These are phyloP conservation scores for Corynorhinus townsendii DNA, from an alignment of 2,113 vertebrate genomes.

Conservation along the genomic window DNA sequence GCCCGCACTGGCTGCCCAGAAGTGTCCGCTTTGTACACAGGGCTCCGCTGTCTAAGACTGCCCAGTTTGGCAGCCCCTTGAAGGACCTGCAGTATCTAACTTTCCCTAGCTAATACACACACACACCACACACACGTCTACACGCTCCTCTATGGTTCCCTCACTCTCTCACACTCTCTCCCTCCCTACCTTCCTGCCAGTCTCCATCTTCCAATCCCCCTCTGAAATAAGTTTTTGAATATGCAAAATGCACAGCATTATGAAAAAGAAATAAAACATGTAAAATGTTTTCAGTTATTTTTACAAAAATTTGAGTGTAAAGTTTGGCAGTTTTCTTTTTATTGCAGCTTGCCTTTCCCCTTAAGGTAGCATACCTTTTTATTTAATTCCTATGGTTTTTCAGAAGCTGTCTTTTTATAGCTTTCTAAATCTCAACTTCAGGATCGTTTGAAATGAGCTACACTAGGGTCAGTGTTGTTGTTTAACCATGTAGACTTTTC, in stretches of 20 bases:
- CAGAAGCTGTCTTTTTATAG: slow-evolving; percentile 55
- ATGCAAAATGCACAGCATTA: slow-evolving; percentile 67
- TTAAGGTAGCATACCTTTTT: background rate
- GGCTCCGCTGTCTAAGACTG: too few relatives aligned
- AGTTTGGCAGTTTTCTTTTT: slow-evolving; percentile 3
- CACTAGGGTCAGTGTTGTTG: slow-evolving; percentile 46
- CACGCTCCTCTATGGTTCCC: too few relatives aligned
- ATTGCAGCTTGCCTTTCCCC: background rate
- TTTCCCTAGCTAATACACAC: too few relatives aligned
- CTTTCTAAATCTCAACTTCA: slow-evolving; percentile 56
- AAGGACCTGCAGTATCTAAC: too few relatives aligned
- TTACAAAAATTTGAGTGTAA: slow-evolving; percentile 25
- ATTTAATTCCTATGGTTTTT: slow-evolving; percentile 54
- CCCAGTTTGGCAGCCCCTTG: too few relatives aligned
- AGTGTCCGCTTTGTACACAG: too few relatives aligned
- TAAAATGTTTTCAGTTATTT: background rate
- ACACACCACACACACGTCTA: too few relatives aligned
- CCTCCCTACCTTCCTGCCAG: too few relatives aligned
- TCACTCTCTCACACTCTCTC: too few relatives aligned
- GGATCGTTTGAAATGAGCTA: slow-evolving; percentile 67
- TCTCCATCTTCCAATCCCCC: too few relatives aligned
- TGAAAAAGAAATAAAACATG: slow-evolving; percentile 23
- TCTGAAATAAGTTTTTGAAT: slow-evolving; percentile 70
- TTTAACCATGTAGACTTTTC: slow-evolving; percentile 59
- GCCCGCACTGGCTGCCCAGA: too few relatives aligned